Base-by-base conservation (phyloP, 2,113 vertebrate species). In the Chelonoidis abingdonii region DNA sequence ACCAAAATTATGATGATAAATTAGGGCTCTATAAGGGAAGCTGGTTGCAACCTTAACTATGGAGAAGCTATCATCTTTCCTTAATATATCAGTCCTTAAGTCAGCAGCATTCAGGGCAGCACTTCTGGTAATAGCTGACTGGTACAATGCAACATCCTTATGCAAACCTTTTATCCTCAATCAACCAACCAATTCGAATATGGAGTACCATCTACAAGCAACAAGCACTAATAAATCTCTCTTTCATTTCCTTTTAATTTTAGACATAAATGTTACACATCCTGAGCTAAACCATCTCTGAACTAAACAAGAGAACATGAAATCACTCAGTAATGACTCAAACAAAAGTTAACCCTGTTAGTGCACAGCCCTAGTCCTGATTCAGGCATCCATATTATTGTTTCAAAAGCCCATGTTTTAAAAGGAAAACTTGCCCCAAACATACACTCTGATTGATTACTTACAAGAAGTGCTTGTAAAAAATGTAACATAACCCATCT, bases 231-330 rank as follows among this genome's bases (percentile, higher is more conserved):
- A 95, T 97, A 97, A 97, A 97, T 97, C 96, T 78, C 75, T 95
- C 85, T 86, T 95, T 94, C 93, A 86, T 93, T 97, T 92, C 92
- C 96, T 97, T 97, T 97, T 96, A 96, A 96, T 97, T 97, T 97
- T 91, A 95, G 94, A 87, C 95, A 97, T 95, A 97, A 96, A 95
- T 84, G 90, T 89, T 97, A 88, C 87, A 89, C 38, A 89, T 94
- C 87, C 89, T 78, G 93, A 96, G 86, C 19, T 92, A 89, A 93
- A 95, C 90, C 29, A 44, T 93, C 93, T 91, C 90, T 94, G 83
- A 94, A 29, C 41, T 78, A 47, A 47, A 78, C 24, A 78, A 24
- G 24, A 41, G 41, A 78, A 93, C 80, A 93, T 80, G 95, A 95
- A 96, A 94, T 93, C 76, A 86, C 69, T 93, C 88, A 62, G 78